phyloP scores from a whole-genome alignment of 2,888 invertebrate species.

The Cryptus viduatorius region DNA sequence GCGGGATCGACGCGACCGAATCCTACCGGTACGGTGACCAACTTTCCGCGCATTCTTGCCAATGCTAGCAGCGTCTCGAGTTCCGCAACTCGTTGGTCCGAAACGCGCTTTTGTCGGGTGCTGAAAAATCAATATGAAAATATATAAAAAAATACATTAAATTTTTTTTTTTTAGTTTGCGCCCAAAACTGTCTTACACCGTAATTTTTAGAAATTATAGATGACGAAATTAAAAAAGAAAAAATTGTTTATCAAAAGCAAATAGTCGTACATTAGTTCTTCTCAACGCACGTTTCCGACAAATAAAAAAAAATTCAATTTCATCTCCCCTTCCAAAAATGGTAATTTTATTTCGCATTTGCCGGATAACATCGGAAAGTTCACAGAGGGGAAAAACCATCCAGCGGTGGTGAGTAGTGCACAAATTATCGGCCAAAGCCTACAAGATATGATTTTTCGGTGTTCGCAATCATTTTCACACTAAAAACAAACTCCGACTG shows the following conservation, averaged over 20 bases:
- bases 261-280: background rate
- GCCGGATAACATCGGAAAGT: background rate
- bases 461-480: background rate
- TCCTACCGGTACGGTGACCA: slow-evolving; percentile 86
- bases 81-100: slow-evolving; percentile 88
- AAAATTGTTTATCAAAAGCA: no score
- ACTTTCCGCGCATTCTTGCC: slow-evolving; percentile 85
- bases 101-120: slow-evolving; percentile 86
- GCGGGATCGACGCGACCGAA: slow-evolving; percentile 86
- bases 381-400: background rate
- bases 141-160: slow-evolving; percentile 4
- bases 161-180: background rate
- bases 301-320: background rate
- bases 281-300: background rate
- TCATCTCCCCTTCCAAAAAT: background rate
- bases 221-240: background rate
- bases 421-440: background rate
- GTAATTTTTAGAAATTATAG: background rate
- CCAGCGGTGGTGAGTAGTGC: background rate
- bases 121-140: slow-evolving; percentile 69
- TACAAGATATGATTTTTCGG: background rate
- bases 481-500: background rate
- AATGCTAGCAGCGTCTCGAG: slow-evolving; percentile 87
- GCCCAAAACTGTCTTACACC: background rate
- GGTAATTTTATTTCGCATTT: background rate